Percentiles rank a stretch among this genome's conserved stretches.
phyloP scores from a whole-genome alignment of 1,140 invertebrate species.

The Heliconius hermathena region DNA sequence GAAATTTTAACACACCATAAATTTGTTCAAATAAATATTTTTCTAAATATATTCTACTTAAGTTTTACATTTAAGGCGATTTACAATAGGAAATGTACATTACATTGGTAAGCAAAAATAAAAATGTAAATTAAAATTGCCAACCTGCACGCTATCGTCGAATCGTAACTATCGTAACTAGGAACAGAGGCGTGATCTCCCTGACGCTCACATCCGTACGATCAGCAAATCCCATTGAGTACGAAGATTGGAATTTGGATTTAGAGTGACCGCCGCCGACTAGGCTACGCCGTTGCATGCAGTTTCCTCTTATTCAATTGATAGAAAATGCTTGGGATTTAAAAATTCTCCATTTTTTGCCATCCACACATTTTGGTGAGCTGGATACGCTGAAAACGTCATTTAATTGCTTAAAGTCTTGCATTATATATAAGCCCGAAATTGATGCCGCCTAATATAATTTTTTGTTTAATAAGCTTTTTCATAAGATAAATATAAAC shows the following conservation, averaged over 20 bases:
- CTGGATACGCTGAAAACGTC: background rate
- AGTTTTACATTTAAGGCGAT: too few relatives aligned
- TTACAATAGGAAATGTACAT: background rate
- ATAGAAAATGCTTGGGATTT: background rate
- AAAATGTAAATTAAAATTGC: background rate
- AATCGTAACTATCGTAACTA: background rate
- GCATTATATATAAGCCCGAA: background rate
- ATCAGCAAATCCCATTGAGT: slow-evolving; percentile 42
- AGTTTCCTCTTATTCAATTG: slow-evolving; percentile 1
- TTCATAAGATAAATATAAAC: background rate
- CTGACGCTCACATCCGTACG: slow-evolving; percentile 31
- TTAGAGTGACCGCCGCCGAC: slow-evolving; percentile 35
- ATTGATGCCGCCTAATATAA: background rate
- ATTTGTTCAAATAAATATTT: too few relatives aligned
- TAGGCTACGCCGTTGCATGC: slow-evolving; percentile 13
- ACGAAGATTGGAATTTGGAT: slow-evolving; percentile 46
- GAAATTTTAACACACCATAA: too few relatives aligned
- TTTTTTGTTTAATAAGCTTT: background rate
- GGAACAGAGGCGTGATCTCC: slow-evolving; percentile 36
- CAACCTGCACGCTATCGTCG: background rate
- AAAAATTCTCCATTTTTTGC: background rate
- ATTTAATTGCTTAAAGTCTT: background rate
- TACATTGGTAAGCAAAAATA: background rate
- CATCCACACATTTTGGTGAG: background rate
- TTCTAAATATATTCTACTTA: too few relatives aligned